Conservation (phyloP, 37 sponge, comb jelly and placozoan species). For the Cliona cf. orientalis region DNA sequence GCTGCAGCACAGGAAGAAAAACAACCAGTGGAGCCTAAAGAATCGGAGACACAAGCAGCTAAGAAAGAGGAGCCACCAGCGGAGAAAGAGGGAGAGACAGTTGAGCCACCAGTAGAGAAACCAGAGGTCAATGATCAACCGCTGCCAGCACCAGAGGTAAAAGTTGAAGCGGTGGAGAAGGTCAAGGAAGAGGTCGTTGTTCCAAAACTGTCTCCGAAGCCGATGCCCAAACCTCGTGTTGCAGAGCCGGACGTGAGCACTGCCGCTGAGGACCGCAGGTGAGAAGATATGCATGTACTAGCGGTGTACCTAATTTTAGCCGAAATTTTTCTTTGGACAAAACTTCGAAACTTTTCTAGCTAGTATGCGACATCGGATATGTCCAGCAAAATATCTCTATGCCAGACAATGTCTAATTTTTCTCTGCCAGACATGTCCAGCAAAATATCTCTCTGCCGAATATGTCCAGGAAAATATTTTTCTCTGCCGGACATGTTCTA, state of each 20-base stretch:
- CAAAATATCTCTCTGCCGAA: too few species aligned
- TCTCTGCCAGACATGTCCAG: too few species aligned
- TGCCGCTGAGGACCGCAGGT: background rate
- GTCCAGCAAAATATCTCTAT: too few species aligned
- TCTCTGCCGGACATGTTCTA: too few species aligned
- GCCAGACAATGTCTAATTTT: too few species aligned
- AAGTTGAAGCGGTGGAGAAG: background rate
- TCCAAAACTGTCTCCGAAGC: background rate
- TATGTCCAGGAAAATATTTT: too few species aligned
- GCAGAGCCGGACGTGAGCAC: background rate
- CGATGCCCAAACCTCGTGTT: background rate
- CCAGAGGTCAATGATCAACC: background rate
- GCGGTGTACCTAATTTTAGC: too few species aligned
- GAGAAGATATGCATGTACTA: background rate
- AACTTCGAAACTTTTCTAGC: too few species aligned
- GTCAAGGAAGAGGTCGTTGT: background rate
- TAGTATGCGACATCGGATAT: too few species aligned
- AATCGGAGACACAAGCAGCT: background rate
- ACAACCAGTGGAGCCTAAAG: background rate
- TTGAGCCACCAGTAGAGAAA: background rate
- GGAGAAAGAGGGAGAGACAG: background rate
- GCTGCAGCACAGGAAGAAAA: background rate
- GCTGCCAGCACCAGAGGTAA: background rate
- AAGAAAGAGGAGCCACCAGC: background rate
- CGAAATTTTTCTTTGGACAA: too few species aligned